A percentile compares a stretch with the other conserved stretches of the same genome.
phyloP scores from a whole-genome alignment of 2,113 vertebrate genomes.

The Rhombomys opimus region DNA sequence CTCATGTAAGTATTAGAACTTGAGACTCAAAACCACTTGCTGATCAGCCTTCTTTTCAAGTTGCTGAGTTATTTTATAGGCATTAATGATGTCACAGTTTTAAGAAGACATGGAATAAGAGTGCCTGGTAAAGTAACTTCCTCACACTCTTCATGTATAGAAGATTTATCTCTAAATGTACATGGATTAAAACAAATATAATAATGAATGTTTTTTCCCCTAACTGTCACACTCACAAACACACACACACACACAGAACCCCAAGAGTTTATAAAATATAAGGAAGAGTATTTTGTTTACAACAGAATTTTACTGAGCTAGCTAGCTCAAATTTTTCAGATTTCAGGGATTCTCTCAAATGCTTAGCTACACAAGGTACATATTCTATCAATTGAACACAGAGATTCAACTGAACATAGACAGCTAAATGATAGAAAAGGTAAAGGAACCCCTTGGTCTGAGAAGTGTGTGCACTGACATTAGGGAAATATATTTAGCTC shows the following conservation, averaged over 20 bases:
- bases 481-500: rapidly evolving
- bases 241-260: not conserved
- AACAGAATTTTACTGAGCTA: not conserved
- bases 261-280: not conserved
- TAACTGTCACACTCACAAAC: not conserved
- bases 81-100: not conserved
- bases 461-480: not conserved
- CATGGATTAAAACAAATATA: not conserved
- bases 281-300: not conserved
- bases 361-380: too few relatives aligned
- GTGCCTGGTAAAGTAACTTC: not conserved
- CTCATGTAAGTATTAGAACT: not conserved
- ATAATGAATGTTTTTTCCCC: not conserved
- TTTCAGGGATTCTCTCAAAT: not conserved
- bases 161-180: not conserved
- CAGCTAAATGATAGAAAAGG: not conserved
- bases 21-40: not conserved
- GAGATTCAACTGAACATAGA: not conserved
- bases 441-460: not conserved
- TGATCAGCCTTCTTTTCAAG: not conserved
- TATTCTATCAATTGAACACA: not conserved
- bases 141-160: not conserved
- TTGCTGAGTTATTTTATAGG: not conserved
- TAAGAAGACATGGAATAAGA: not conserved
- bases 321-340: not conserved